Evolutionary conservation across 2,797 vertebrate genomes (phyloP), one percentile per base, ranked within the genome.

Genomic region (Bradypus variegatus): DNA sequence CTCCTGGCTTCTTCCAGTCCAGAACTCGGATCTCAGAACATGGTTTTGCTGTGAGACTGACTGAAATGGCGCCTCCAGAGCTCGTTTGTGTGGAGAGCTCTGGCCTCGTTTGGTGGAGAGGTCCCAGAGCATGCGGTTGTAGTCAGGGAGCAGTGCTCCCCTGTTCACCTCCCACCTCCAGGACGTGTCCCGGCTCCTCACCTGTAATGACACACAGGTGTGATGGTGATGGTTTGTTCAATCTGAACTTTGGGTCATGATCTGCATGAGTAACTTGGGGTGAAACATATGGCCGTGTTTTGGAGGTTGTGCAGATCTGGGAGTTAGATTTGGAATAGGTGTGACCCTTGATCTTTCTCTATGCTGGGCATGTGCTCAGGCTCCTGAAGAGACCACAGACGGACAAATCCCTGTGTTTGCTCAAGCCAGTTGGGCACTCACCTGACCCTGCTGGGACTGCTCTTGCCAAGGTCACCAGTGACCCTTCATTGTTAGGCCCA

Each of bases 181-280:
- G 27, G 48, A 45, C 1, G 16, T 19, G 50, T 53, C 31, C 8
- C 3, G 23, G 18, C 33, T 67, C 60, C 45, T 50, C 41, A 48
- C 9, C 25, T 33, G 11, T 7, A 11, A 36, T 7, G 15, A 23
- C 9, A 1, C 27, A 16, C 3, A 8, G 77, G 10, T 50, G 50
- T 50, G 14, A 50, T 50, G 50, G 50, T 50, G 50, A 50, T 9
- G 50, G 2, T n/a, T 50, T 58, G 8, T 21, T 19, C 65, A 29
- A 1, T 33, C 9, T 1, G 36, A 25, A 29, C 5, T 58, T n/a
- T 10, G n/a, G 9, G 1, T 12, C 21, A 0, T 16, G 14, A 13
- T 67, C 31, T n/a, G 76, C 18, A 15, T 45, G 19, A 13, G 16
- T 23, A 41, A 58, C n/a, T 27, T 25, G 18, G 41, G 50, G 18